phyloP scores from a whole-genome alignment of 2,113 vertebrate species.

The Salminus brasiliensis region DNA sequence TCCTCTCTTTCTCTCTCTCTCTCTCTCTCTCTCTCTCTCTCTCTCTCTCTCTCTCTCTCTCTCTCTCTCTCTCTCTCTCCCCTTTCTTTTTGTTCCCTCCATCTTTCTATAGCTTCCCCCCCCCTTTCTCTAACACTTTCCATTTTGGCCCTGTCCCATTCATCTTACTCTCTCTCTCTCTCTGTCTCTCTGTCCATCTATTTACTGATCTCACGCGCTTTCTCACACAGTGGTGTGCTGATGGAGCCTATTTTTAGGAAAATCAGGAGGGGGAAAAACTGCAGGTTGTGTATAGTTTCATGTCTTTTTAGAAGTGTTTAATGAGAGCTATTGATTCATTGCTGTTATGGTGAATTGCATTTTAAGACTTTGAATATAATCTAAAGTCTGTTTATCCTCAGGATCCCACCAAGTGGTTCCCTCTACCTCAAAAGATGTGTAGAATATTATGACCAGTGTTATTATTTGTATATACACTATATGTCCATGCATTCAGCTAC shows the following conservation, averaged over 20 bases:
- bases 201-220: constrained; percentile 24
- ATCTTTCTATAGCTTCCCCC: constrained; percentile 7
- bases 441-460: too few relatives aligned
- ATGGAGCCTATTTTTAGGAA: constrained; percentile 24
- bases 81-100: constrained; percentile 43
- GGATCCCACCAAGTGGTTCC: too few relatives aligned
- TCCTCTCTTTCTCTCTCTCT: too few relatives aligned
- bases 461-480: too few relatives aligned
- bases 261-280: not conserved
- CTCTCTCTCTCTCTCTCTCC: not conserved
- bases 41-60: constrained; percentile 59
- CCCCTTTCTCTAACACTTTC: constrained; percentile 16
- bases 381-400: too few relatives aligned
- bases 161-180: constrained; percentile 1
- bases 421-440: too few relatives aligned
- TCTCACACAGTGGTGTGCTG: constrained; percentile 34
- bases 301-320: not conserved
- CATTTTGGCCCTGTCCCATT: constrained; percentile 44
- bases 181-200: constrained; percentile 23
- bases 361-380: too few relatives aligned
- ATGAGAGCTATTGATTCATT: not conserved
- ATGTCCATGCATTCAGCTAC: too few relatives aligned
- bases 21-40: too few relatives aligned
- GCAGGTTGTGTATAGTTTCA: not conserved
- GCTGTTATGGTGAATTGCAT: too few relatives aligned